These are phyloP conservation scores for Caenorhabditis becei DNA, from an alignment of 2,888 invertebrate genomes.

Conservation along the genomic window DNA sequence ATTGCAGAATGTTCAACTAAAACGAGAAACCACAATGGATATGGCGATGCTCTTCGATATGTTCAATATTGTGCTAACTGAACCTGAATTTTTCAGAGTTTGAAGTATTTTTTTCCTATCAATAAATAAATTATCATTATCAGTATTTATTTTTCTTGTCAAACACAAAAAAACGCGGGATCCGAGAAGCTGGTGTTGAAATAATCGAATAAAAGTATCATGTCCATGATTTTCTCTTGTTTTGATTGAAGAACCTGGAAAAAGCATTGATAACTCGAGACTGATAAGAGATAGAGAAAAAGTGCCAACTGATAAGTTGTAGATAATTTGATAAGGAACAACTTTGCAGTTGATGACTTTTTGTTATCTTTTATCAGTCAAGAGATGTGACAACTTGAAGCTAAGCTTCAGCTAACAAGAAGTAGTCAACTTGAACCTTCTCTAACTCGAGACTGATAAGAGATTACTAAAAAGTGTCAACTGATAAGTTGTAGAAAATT, in stretches of 20 bases:
- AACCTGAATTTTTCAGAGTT: constrained; percentile 57
- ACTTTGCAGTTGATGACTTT: too few relatives aligned
- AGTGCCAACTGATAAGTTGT: too few relatives aligned
- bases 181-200: constrained; percentile 19
- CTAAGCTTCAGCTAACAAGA: too few relatives aligned
- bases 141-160: too few relatives aligned
- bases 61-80: constrained; percentile 55
- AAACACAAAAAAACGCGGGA: constrained; percentile 10
- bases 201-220: constrained; percentile 31
- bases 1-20: constrained; percentile 49
- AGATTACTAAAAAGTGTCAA: too few relatives aligned
- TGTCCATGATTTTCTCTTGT: constrained; percentile 30
- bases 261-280: background rate
- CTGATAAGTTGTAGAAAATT: too few relatives aligned
- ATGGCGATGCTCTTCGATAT: constrained; percentile 56
- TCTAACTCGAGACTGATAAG: too few relatives aligned
- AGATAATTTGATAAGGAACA: too few relatives aligned
- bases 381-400: too few relatives aligned
- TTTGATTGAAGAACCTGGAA: constrained; percentile 30
- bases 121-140: too few relatives aligned
- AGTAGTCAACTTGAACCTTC: background rate
- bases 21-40: constrained; percentile 47
- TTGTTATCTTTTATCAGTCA: too few relatives aligned
- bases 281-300: background rate
- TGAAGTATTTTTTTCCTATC: constrained; percentile 22